These are phyloP conservation scores for Meloidogyne exigua DNA, from an alignment of 1,140 invertebrate genomes.

Conservation along the genomic window DNA sequence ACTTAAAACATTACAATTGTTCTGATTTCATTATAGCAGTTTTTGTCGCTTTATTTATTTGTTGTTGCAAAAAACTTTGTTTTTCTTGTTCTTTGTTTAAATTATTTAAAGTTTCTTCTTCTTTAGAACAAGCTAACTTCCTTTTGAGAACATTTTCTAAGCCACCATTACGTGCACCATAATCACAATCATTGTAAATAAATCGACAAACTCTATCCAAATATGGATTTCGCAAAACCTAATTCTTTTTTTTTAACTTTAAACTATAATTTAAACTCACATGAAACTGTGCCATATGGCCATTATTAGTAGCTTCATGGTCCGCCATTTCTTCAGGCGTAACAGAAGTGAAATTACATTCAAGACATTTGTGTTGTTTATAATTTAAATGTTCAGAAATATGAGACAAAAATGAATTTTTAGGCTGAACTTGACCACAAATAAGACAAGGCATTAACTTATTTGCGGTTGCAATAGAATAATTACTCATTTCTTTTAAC, in stretches of 20 bases:
- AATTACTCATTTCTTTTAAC: not conserved
- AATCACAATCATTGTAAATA: conserved; percentile 28
- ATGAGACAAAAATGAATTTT: conserved; percentile 16
- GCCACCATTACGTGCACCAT: conserved; percentile 12
- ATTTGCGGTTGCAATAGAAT: not conserved
- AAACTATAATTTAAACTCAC: not conserved
- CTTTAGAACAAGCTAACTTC: conserved; percentile 15
- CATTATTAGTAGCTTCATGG: conserved; percentile 20
- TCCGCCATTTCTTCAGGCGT: conserved; percentile 23
- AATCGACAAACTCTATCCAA: conserved; percentile 25
- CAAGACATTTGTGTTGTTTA: conserved; percentile 20
- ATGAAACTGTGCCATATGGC: conserved; percentile 16
- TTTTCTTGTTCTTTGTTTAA: not conserved
- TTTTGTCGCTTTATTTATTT: not conserved
- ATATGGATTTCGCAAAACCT: conserved; percentile 18
- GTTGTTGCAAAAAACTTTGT: not conserved
- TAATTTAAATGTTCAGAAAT: conserved; percentile 24
- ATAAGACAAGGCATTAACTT: conserved; percentile 22
- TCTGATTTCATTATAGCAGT: conserved; percentile 23
- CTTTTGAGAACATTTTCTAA: conserved; percentile 20
- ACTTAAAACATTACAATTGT: not conserved
- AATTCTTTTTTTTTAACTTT: not conserved
- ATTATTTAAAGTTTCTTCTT: conserved; percentile 8
- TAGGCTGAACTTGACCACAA: conserved; percentile 13
- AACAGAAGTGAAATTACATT: conserved; percentile 21